Base-by-base conservation (phyloP, 2,113 vertebrate species). In the Ceuthmochares aereus region DNA sequence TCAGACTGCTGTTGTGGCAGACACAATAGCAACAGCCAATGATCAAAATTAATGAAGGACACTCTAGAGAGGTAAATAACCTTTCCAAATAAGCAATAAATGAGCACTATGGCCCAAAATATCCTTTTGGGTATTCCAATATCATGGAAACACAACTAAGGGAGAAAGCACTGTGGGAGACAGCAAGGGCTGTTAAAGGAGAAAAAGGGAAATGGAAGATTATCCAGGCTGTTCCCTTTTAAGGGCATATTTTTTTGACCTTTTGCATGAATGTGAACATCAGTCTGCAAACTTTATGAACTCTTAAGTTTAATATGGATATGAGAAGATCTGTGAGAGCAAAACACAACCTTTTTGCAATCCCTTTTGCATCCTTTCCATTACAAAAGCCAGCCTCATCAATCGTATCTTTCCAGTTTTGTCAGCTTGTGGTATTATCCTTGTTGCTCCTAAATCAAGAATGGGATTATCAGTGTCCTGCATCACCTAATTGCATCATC, bases 341-440 rank as follows among this genome's bases (percentile, higher is more conserved):
- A 63, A 78, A 86, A 62, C 4, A 32, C 0, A 63, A 63, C 20
- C 4, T 36, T 56, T 66, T 59, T 6, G 20, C 25, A 73, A 34
- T 4, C 4, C 7, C 34, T 62, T 54, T 84, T 29, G 19, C 42
- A 16, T 78, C 30, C 29, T 77, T 55, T 19, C 49, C 52, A 55
- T 40, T 51, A 40, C 43, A 73, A 68, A 16, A 62, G 19, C 19
- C 20, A 20, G 55, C 47, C 16, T 51, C 64, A 74, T 62, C 49
- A 67, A 21, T 1, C 0, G 0, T 1, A 59, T 32, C 16, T 27
- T 2, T 36, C 32, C 25, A 43, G 9, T 23, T 82, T 17, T 49
- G 56, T 51, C 68, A 85, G 22, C 2, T 12, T 26, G 23, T 30
- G 49, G 62, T 52, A 74, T 72, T 62, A 34, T 62, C 69, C 17